These are phyloP conservation scores for Ranitomeya variabilis DNA, from an alignment of 2,113 vertebrate genomes.

Conservation along the genomic window DNA sequence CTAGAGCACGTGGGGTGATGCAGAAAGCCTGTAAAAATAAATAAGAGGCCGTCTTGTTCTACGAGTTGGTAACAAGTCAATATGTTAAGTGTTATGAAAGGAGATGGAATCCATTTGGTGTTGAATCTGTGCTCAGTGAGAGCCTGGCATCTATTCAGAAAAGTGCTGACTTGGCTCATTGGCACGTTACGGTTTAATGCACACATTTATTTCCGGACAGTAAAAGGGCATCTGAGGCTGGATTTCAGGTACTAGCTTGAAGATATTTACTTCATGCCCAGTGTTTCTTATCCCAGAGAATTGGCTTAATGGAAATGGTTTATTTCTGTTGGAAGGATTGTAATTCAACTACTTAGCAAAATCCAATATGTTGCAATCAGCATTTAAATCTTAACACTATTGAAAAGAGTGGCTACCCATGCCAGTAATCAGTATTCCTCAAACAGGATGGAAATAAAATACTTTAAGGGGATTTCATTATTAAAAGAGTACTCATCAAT, in stretches of 20 bases:
- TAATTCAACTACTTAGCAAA: neutral
- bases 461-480: neutral
- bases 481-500: neutral
- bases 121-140: slow-evolving; percentile 50
- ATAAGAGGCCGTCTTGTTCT: slow-evolving; percentile 33
- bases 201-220: slow-evolving; percentile 40
- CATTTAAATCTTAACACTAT: neutral
- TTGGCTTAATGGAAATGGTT: neutral
- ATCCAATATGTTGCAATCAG: neutral
- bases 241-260: slow-evolving; percentile 50
- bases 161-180: slow-evolving; percentile 48
- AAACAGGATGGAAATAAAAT: neutral
- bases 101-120: slow-evolving; percentile 37
- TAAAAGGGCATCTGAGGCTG: slow-evolving; percentile 51
- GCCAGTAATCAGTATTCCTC: neutral
- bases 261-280: slow-evolving; percentile 41
- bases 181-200: slow-evolving; percentile 44
- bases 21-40: slow-evolving; percentile 32
- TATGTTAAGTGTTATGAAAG: slow-evolving; percentile 39
- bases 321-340: slow-evolving; percentile 19
- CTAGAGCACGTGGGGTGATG: neutral
- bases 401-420: neutral
- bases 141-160: slow-evolving; percentile 49
- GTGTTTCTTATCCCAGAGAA: slow-evolving; percentile 25
- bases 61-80: slow-evolving; percentile 30